These are phyloP conservation scores for Metridium senile DNA, from an alignment of 92 coral and sea anemone genomes.

Conservation along the genomic window DNA sequence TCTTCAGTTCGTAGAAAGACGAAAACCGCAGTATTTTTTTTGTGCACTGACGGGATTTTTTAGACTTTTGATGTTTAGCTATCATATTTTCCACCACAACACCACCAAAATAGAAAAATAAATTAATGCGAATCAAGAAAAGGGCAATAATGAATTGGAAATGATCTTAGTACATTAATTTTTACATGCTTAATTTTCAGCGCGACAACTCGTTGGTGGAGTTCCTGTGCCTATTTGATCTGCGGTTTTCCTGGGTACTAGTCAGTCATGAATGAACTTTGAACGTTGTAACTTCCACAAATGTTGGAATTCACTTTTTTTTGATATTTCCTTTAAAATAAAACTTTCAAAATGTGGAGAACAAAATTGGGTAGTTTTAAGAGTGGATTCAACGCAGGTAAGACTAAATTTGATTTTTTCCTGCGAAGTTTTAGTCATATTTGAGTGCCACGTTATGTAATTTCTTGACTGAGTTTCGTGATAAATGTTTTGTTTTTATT, in stretches of 20 bases:
- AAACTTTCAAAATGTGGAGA: constrained; percentile 30
- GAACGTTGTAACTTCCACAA: constrained; percentile 1
- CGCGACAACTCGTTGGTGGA: too few species aligned
- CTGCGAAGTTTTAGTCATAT: neutral
- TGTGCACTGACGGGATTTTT: too few species aligned
- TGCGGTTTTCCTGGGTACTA: constrained; percentile 11
- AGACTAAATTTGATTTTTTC: neutral
- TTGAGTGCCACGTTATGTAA: constrained; percentile 30
- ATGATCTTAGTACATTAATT: too few species aligned
- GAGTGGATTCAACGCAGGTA: constrained; percentile 26
- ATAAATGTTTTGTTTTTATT: neutral
- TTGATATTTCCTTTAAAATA: neutral
- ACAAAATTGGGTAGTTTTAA: constrained; percentile 19
- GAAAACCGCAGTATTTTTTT: too few species aligned
- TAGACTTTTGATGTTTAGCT: too few species aligned
- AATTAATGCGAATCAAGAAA: too few species aligned
- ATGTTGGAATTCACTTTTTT: constrained; percentile 17
- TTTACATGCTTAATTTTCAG: too few species aligned
- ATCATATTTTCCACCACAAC: too few species aligned
- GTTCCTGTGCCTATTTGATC: neutral
- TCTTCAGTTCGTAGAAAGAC: too few species aligned
- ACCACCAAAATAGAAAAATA: too few species aligned
- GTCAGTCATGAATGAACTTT: constrained; percentile 33
- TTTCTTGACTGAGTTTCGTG: neutral
- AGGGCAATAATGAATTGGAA: too few species aligned